phyloP scores from a whole-genome alignment of 1,140 invertebrate genomes.

The Drosophila varians region DNA sequence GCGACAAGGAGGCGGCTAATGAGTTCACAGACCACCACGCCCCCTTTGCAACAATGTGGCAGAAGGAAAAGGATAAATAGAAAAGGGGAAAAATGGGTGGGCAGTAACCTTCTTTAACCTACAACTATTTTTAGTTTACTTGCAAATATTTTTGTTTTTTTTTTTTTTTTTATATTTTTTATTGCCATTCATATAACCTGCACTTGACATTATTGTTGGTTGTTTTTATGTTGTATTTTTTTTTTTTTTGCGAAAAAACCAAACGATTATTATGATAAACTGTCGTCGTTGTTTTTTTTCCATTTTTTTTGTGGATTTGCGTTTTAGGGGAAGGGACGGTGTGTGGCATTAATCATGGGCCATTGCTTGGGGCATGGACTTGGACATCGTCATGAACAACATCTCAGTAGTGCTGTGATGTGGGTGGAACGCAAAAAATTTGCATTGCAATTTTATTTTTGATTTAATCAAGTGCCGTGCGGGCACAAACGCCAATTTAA shows the following conservation, averaged over 20 bases:
- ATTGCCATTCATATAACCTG: constrained; percentile 39
- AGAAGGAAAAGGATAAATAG: neutral
- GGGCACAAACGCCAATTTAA: constrained; percentile 65
- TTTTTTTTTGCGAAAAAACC: constrained; percentile 17
- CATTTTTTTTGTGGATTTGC: neutral
- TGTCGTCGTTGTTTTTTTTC: constrained; percentile 25
- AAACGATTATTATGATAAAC: constrained; percentile 70
- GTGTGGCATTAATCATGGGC: constrained; percentile 44
- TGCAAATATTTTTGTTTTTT: neutral
- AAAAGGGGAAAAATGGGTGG: neutral
- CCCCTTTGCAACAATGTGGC: neutral
- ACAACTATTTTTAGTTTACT: too few relatives aligned
- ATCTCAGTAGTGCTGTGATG: neutral
- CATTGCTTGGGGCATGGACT: constrained; percentile 20
- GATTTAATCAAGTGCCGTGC: constrained; percentile 77
- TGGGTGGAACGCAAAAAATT: constrained; percentile 67
- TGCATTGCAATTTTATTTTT: constrained; percentile 73
- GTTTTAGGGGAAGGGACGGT: neutral
- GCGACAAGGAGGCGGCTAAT: constrained; percentile 23
- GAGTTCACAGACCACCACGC: constrained; percentile 43
- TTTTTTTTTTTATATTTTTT: neutral
- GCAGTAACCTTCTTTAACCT: too few relatives aligned
- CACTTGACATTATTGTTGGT: constrained; percentile 69
- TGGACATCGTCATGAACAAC: constrained; percentile 5
- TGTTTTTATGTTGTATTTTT: neutral